A percentile compares a stretch with the other conserved stretches of the same genome.
These are phyloP conservation scores for Hippocampus comes DNA, from an alignment of 2,113 vertebrate genomes.

Conservation along the genomic window DNA sequence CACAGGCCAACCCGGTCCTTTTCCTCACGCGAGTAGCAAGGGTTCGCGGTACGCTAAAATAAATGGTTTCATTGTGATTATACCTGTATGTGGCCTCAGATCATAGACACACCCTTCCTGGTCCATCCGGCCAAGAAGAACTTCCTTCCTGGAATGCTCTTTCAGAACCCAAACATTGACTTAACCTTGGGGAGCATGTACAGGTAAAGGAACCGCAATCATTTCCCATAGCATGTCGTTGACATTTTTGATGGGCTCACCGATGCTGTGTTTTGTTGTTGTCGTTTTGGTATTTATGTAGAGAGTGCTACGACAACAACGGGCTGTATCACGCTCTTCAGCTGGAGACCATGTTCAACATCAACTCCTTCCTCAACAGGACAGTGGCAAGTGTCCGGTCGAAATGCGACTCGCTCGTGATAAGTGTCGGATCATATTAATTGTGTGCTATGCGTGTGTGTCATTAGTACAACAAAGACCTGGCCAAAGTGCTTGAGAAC, in stretches of 20 bases:
- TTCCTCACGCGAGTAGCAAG: too few species aligned
- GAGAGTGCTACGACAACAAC: constrained; percentile 86
- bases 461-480: constrained; percentile 78
- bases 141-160: constrained; percentile 83
- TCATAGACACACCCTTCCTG: constrained; percentile 89
- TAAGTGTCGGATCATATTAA: neutral
- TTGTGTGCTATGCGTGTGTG: neutral
- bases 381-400: constrained; percentile 73
- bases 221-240: too few species aligned
- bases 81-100: constrained; percentile 65
- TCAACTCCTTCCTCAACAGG: constrained; percentile 80
- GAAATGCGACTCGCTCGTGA: neutral
- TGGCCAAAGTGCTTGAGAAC: constrained; percentile 75
- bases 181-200: constrained; percentile 79
- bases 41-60: neutral
- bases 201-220: constrained; percentile 45
- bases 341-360: constrained; percentile 82
- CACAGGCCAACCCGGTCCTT: too few species aligned
- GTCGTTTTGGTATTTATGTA: constrained; percentile 43
- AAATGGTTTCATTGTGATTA: constrained; percentile 14
- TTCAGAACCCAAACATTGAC: constrained; percentile 81
- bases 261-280: neutral
- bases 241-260: neutral
- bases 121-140: constrained; percentile 82
- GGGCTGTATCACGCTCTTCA: constrained; percentile 87